phyloP scores from a whole-genome alignment of 2,797 vertebrate species.

The Sebastes oblongus region DNA sequence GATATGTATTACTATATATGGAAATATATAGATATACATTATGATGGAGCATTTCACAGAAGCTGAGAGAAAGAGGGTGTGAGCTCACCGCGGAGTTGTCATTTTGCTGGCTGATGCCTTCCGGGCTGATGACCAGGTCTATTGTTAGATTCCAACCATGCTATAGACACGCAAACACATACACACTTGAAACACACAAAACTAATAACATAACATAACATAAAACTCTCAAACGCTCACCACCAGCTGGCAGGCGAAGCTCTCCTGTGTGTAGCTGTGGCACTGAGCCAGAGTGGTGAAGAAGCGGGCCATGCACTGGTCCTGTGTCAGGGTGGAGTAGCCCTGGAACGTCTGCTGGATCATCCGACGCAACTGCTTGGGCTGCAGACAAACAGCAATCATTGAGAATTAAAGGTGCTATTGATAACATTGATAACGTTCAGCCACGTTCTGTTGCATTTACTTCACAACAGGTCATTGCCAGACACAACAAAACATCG shows the following conservation, averaged over 20 bases:
- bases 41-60: too few species aligned
- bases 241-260: slow-evolving; percentile 90
- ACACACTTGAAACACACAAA: not conserved
- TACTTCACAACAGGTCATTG: too few species aligned
- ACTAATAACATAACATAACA: too few species aligned
- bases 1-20: not conserved
- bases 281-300: slow-evolving; percentile 88
- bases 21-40: too few species aligned
- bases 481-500: too few species aligned
- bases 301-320: slow-evolving; percentile 90
- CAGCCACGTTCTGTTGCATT: too few species aligned
- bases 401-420: too few species aligned
- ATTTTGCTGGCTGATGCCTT: slow-evolving; percentile 91
- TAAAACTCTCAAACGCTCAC: slow-evolving; percentile 72
- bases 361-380: slow-evolving; percentile 90
- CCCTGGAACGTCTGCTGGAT: slow-evolving; percentile 96
- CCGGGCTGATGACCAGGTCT: slow-evolving; percentile 90
- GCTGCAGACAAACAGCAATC: slow-evolving; percentile 66
- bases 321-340: slow-evolving; percentile 87
- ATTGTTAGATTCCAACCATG: slow-evolving; percentile 93
- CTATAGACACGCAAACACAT: slow-evolving; percentile 69
- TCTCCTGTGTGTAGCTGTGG: slow-evolving; percentile 89
- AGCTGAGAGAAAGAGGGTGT: not conserved
- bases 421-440: too few species aligned
- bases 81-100: slow-evolving; percentile 84